Conservation (phyloP, 2,113 vertebrate species). For the Sylvietta virens region DNA sequence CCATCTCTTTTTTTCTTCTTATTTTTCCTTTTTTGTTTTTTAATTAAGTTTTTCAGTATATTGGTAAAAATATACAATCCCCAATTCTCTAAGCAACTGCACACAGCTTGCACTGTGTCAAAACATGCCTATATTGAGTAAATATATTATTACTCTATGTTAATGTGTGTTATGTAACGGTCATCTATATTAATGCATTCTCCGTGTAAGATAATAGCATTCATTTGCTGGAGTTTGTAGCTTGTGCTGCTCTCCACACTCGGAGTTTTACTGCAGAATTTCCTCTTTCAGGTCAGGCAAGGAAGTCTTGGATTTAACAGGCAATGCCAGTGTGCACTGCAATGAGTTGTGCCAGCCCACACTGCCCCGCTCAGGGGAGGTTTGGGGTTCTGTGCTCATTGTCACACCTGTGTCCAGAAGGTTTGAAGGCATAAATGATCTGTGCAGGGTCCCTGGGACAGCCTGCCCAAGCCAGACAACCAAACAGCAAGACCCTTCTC, state of each 20-base stretch:
- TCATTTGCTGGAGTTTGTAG: neutral
- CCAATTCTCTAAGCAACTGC: slow-evolving; percentile 17
- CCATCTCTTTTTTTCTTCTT: neutral
- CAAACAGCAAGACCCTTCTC: neutral
- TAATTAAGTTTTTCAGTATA: neutral
- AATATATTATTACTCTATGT: slow-evolving; percentile 46
- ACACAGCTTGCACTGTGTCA: slow-evolving; percentile 55
- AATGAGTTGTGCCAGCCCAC: neutral
- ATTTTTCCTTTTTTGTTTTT: neutral
- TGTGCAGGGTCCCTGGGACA: neutral
- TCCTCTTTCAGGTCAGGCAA: neutral
- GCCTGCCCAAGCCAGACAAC: neutral
- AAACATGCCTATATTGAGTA: slow-evolving; percentile 55
- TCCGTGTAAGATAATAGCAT: neutral
- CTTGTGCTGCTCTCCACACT: neutral
- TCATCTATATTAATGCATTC: slow-evolving; percentile 52
- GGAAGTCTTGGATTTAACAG: neutral
- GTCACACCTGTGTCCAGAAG: neutral
- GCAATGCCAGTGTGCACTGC: neutral
- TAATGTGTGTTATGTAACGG: slow-evolving; percentile 52
- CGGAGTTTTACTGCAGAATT: slow-evolving; percentile 1
- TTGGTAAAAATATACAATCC: slow-evolving; percentile 12
- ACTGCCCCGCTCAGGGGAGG: no score
- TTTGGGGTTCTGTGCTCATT: neutral
- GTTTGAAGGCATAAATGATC: neutral